phyloP scores from a whole-genome alignment of 2,888 invertebrate genomes.

The Auanema sp. region DNA sequence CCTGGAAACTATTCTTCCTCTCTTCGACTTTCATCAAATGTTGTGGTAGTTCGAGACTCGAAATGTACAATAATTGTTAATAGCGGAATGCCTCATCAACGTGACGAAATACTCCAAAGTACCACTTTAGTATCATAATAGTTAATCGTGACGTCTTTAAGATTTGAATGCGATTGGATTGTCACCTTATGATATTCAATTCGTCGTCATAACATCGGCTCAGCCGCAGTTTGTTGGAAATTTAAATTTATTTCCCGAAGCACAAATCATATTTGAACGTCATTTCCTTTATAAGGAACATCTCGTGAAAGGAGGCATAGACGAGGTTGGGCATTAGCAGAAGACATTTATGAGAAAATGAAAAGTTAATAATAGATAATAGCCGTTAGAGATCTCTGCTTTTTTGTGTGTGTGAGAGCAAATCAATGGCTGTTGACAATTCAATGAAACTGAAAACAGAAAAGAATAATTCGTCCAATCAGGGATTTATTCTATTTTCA shows the following conservation, averaged over 20 bases:
- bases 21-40: constrained; percentile 30
- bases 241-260: constrained; percentile 39
- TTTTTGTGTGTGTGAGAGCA: background rate
- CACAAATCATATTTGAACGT: constrained; percentile 34
- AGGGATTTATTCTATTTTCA: too few relatives aligned
- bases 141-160: constrained; percentile 7
- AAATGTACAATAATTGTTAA: constrained; percentile 38
- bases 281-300: constrained; percentile 18
- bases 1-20: constrained; percentile 32
- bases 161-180: constrained; percentile 34
- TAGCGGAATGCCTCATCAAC: constrained; percentile 38
- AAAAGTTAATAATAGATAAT: background rate
- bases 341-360: background rate
- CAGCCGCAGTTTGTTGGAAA: constrained; percentile 42
- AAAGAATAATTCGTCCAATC: too few relatives aligned
- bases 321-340: constrained; percentile 7
- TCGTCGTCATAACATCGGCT: constrained; percentile 37
- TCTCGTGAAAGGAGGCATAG: constrained; percentile 16
- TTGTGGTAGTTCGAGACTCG: constrained; percentile 34
- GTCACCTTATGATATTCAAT: constrained; percentile 29
- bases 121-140: background rate
- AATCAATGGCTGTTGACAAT: background rate
- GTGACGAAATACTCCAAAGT: constrained; percentile 36
- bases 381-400: too few relatives aligned
- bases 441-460: too few relatives aligned